Conservation (phyloP, 2,888 invertebrate genomes). For the Itoplectis maculator region DNA sequence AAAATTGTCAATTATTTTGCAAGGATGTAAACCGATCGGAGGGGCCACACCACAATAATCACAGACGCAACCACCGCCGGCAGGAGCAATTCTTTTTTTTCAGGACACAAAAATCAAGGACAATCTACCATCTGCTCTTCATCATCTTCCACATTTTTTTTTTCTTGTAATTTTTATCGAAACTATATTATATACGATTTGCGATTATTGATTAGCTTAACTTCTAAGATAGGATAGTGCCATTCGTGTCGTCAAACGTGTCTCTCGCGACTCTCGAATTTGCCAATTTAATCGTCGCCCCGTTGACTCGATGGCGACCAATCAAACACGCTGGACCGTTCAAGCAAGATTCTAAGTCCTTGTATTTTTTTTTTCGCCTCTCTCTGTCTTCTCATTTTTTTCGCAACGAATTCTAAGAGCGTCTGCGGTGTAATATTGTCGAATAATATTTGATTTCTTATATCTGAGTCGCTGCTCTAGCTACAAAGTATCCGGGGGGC, state of each 20-base stretch:
- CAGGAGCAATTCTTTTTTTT: constrained; percentile 38
- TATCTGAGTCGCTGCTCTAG: constrained; percentile 13
- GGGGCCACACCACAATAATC: constrained; percentile 52
- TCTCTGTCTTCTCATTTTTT: neutral
- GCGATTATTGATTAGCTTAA: constrained; percentile 48
- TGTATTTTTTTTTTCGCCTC: constrained; percentile 15
- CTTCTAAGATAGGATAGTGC: constrained; percentile 59
- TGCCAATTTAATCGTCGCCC: constrained; percentile 22
- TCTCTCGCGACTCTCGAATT: constrained; percentile 13
- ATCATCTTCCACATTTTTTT: neutral
- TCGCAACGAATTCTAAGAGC: constrained; percentile 4
- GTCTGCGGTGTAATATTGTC: constrained; percentile 47
- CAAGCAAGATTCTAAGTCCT: constrained; percentile 8
- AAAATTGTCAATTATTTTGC: constrained; percentile 5
- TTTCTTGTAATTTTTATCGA: constrained; percentile 22
- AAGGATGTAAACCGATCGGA: constrained; percentile 27
- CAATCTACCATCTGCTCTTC: constrained; percentile 9
- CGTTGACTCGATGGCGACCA: constrained; percentile 37
- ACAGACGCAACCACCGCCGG: constrained; percentile 58
- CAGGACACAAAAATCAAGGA: constrained; percentile 17
- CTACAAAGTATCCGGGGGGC: constrained; percentile 2
- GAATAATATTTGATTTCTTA: constrained; percentile 54
- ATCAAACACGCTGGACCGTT: constrained; percentile 23
- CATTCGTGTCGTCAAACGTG: constrained; percentile 43
- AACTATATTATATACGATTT: constrained; percentile 46